Evolutionary conservation across 2,113 vertebrate species (phyloP), one percentile per base, ranked within the genome.

Genomic region (Heteronetta atricapilla): DNA sequence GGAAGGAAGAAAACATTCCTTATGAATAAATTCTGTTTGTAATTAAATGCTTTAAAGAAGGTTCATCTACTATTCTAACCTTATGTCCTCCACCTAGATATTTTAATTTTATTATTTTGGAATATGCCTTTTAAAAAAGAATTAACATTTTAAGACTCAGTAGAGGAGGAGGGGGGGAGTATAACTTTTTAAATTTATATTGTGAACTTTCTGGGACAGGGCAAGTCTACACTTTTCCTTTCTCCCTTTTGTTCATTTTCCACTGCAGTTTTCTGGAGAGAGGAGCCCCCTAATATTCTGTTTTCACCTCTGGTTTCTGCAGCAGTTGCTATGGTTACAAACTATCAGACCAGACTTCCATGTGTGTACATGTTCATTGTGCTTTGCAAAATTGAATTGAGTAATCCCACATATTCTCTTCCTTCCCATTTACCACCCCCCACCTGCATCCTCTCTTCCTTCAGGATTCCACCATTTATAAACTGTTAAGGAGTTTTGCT

Each of bases 281-380:
- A 83, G 55, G 46, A 90, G 42, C 74, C 21, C 28, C 25, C 53
- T 73, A 34, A 52, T 55, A 82, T 11, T n/a, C 31, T 58, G 17
- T n/a, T 94, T 93, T 82, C n/a, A 66, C 17, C 31, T 63, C 50
- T 66, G 31, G 44, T 23, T 82, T 77, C 75, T 86, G 55, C 38
- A 72, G 36, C 11, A 70, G 88, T 92, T 96, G 62, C 95, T 93
- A 79, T 93, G 83, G 80, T 91, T 93, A 86, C 92, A 90, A 86
- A 92, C 56, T 58, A 52, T 62, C 28, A 1, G 4, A 70, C 25
- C 78, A 82, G 38, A 36, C 17, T 19, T 26, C n/a, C n/a, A n/a
- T n/a, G n/a, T n/a, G n/a, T n/a, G n/a, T n/a, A 70, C n/a, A 53
- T 7, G 56, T 19, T 48, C 40, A 10, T 4, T 10, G 31, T 8